Percentiles rank a stretch among this genome's conserved stretches.
Evolutionary conservation across 2,888 invertebrate species (phyloP).

Genomic region (Brachyptera risi): DNA sequence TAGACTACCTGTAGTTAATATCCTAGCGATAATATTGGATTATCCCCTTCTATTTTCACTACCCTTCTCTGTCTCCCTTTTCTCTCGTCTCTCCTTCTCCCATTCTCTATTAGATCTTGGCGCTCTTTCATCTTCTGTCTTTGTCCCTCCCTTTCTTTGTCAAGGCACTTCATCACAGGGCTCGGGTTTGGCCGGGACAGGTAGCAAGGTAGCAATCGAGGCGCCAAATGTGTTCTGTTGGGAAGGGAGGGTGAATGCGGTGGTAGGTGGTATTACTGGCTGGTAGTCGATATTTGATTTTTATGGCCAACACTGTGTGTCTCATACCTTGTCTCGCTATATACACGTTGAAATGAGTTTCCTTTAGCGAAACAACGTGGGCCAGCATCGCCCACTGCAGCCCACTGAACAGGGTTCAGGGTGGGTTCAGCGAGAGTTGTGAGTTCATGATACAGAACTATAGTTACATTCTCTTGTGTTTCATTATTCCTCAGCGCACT

Average conservation of each 20-base stretch:
- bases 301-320: background rate
- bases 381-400: too few species aligned
- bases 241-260: too few species aligned
- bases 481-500: too few species aligned
- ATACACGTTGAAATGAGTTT: too few species aligned
- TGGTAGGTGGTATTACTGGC: background rate
- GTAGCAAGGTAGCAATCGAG: background rate
- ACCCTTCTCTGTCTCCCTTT: background rate
- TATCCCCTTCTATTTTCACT: too few species aligned
- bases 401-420: too few species aligned
- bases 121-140: background rate
- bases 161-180: background rate
- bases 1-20: background rate
- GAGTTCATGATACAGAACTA: too few species aligned
- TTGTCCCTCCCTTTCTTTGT: background rate
- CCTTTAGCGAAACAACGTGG: too few species aligned
- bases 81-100: background rate
- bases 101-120: background rate
- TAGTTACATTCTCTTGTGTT: too few species aligned
- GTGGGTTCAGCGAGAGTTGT: too few species aligned
- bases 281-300: background rate
- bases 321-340: background rate
- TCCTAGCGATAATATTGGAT: background rate
- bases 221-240: background rate
- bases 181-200: background rate